phyloP scores from a whole-genome alignment of 2,113 vertebrate genomes.

The Burhinus bistriatus region DNA sequence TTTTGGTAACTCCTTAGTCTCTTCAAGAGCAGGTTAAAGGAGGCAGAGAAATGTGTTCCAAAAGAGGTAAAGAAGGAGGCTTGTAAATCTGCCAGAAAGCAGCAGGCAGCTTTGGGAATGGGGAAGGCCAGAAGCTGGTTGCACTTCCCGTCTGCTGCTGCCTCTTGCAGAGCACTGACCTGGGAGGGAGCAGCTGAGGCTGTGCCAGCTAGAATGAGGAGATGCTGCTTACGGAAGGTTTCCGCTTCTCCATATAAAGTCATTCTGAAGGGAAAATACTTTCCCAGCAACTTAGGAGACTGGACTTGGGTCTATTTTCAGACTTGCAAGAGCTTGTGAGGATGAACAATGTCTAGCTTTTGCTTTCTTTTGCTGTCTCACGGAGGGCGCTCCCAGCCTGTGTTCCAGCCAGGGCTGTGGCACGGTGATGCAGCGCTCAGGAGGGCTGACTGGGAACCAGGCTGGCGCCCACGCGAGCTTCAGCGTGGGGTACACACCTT shows the following conservation, averaged over 20 bases:
- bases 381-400: neutral
- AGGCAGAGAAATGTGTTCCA: neutral
- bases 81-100: neutral
- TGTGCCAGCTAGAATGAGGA: neutral
- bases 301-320: constrained; percentile 14
- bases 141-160: neutral
- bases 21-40: neutral
- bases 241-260: constrained; percentile 46
- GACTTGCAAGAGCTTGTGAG: neutral
- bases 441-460: neutral
- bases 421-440: neutral
- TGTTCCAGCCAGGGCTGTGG: neutral
- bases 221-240: neutral
- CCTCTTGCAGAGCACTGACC: neutral
- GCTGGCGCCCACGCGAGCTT: neutral
- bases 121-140: neutral
- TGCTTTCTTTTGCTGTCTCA: neutral
- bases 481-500: neutral
- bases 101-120: neutral
- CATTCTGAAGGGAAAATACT: constrained; percentile 26
- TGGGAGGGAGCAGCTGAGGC: neutral
- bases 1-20: neutral
- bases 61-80: neutral
- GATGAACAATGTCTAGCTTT: neutral
- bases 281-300: neutral